A percentile compares a stretch with the other conserved stretches of the same genome.
phyloP scores from a whole-genome alignment of 2,113 vertebrate genomes.

The Scophthalmus maximus region DNA sequence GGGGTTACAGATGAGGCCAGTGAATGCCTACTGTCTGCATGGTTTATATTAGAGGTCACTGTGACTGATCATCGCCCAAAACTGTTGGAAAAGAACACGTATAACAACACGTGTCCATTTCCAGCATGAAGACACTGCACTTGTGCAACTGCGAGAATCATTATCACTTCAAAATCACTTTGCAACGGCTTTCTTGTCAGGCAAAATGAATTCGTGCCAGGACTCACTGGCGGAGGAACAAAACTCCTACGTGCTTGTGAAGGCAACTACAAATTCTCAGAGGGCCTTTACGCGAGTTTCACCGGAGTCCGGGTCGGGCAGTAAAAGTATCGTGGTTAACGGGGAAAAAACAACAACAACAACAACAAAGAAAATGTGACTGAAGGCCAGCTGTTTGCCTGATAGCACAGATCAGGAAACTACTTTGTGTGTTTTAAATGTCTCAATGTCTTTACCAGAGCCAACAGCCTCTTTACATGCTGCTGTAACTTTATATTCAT shows the following conservation, averaged over 20 bases:
- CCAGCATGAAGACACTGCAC: conserved; percentile 16
- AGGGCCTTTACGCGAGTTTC: conserved; percentile 7
- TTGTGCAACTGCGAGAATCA: conserved; percentile 13
- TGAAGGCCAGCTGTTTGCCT: background rate
- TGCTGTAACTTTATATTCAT: background rate
- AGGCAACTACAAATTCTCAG: conserved; percentile 25
- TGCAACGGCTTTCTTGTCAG: conserved; percentile 17
- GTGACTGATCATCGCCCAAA: too few relatives aligned
- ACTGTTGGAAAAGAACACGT: conserved; percentile 28
- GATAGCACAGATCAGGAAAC: too few relatives aligned
- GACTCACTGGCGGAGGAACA: conserved; percentile 35
- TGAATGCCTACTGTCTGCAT: too few relatives aligned
- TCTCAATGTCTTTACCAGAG: background rate
- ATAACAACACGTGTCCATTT: background rate
- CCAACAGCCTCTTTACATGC: background rate
- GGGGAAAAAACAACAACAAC: conserved; percentile 33
- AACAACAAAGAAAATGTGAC: too few relatives aligned
- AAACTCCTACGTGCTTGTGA: conserved; percentile 13
- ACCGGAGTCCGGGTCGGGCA: conserved; percentile 2
- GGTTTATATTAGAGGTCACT: too few relatives aligned
- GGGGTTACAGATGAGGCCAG: too few relatives aligned
- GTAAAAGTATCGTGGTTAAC: conserved; percentile 2
- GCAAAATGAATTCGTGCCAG: conserved; percentile 19
- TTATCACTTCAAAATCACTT: background rate
- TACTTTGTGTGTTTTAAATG: background rate